These are phyloP conservation scores for Charanyca ferruginea DNA, from an alignment of 2,888 invertebrate genomes.

Conservation along the genomic window DNA sequence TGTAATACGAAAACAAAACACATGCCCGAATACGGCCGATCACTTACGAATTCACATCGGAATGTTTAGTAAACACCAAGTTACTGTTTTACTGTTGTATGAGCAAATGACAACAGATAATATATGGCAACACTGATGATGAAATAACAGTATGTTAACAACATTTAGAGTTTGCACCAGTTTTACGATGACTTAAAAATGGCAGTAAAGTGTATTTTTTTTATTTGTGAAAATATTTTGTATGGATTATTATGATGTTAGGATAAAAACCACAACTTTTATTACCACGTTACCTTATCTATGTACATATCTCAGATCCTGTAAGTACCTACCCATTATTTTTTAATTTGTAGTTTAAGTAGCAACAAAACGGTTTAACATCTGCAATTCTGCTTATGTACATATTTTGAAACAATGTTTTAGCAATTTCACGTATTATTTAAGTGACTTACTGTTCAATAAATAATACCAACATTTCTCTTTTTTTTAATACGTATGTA, in stretches of 20 bases:
- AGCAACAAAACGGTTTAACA: not conserved
- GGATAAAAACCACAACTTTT: conserved; percentile 1
- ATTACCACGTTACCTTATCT: not conserved
- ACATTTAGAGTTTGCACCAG: conserved; percentile 29
- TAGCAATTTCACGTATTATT: not conserved
- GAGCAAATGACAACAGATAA: conserved; percentile 59
- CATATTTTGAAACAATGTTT: conserved; percentile 5
- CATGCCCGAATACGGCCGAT: conserved; percentile 42
- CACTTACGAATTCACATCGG: conserved; percentile 71
- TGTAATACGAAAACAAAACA: conserved; percentile 53
- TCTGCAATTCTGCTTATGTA: no score
- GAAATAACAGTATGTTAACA: conserved; percentile 47
- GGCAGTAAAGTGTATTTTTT: conserved; percentile 8
- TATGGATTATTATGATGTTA: not conserved
- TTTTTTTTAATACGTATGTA: no score
- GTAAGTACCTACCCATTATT: no score
- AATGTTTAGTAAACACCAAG: conserved; percentile 67
- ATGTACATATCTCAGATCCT: not conserved
- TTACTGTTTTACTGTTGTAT: conserved; percentile 51
- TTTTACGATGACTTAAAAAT: conserved; percentile 26
- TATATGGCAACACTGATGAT: conserved; percentile 48
- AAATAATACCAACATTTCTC: no score
- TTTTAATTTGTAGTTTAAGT: not conserved
- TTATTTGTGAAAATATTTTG: not conserved
- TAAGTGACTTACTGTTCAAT: no score